Evolutionary conservation across 2,888 invertebrate species (phyloP).

Genomic region (Nezara viridula): DNA sequence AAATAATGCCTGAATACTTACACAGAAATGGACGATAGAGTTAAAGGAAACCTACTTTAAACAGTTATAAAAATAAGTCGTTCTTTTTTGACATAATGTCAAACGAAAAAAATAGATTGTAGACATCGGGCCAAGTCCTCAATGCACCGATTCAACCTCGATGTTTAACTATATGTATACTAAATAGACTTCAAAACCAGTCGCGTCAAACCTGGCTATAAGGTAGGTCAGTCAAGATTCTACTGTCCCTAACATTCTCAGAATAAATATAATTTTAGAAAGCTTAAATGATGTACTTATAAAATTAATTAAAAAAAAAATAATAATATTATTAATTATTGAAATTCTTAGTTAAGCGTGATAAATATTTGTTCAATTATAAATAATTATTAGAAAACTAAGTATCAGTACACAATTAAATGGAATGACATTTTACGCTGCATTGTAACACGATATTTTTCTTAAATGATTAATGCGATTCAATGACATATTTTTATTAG

Average conservation of each 20-base stretch:
- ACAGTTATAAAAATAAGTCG: not conserved
- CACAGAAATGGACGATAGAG: not conserved
- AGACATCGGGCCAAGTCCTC: not conserved
- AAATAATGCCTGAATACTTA: not conserved
- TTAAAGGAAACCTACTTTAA: not conserved
- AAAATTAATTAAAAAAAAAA: not conserved
- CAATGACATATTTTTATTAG: too few species aligned
- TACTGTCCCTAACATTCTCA: not conserved
- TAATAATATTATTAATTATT: too few species aligned
- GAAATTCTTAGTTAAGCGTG: not conserved
- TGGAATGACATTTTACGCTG: too few species aligned
- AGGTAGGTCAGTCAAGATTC: conserved; percentile 11
- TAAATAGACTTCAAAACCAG: not conserved
- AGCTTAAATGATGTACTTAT: not conserved
- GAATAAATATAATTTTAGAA: not conserved
- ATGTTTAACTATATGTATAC: not conserved
- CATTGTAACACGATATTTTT: too few species aligned
- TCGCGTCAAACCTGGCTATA: not conserved
- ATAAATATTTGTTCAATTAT: not conserved
- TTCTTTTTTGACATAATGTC: too few species aligned
- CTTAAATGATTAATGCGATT: too few species aligned
- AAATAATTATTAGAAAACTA: not conserved
- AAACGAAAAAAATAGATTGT: not conserved
- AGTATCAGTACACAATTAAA: too few species aligned
- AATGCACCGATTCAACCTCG: not conserved